Evolutionary conservation across 2,888 invertebrate species (phyloP), one percentile per base, ranked within the genome.

Genomic region (Spilosoma lubricipeda): DNA sequence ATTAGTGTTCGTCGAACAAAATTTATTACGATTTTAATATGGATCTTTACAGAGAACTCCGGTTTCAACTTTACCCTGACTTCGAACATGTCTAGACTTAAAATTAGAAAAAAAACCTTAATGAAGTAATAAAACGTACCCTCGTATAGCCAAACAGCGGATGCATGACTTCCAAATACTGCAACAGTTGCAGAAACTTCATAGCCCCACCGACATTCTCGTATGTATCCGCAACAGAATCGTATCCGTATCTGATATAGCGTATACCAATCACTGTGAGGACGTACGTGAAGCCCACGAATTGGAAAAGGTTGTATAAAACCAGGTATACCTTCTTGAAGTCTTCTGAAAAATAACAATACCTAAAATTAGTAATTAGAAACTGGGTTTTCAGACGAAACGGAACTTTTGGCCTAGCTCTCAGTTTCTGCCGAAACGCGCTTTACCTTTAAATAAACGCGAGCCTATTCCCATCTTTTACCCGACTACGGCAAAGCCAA

Each of bases 271-370:
- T 97, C 4, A 98, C 97, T 1, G 96, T 89, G 33, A 98, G 90
- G 8, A 99, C 96, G 88, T 98, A 99, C 70, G 97, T 94, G 91
- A 97, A 99, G 7, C 98, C 98, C 75, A 98, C 96, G 88, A 98
- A 98, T 96, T 99, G 99, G 90, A 98, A 98, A 82, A 99, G 93
- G 92, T 99, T 99, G 96, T 99, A 99, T 73, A 98, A 93, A 68
- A 98, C 96, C 78, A 99, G 94, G 92, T 99, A 99, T 0, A 98
- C 98, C 87, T 98, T 98, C 88, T 97, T 97, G 66, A 97, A 94
- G 89, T 97, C 98, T 91, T 97, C 98, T 98, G 96, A 15, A 96
- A 95, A 75, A 27, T 56, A 36, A 36, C 15, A 45, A 45, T 45
- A 42, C n/a, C n/a, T n/a, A n/a, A n/a, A n/a, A n/a, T n/a, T n/a